Evolutionary conservation across 2,113 vertebrate species (phyloP).

Genomic region (Gallinago undulata): DNA sequence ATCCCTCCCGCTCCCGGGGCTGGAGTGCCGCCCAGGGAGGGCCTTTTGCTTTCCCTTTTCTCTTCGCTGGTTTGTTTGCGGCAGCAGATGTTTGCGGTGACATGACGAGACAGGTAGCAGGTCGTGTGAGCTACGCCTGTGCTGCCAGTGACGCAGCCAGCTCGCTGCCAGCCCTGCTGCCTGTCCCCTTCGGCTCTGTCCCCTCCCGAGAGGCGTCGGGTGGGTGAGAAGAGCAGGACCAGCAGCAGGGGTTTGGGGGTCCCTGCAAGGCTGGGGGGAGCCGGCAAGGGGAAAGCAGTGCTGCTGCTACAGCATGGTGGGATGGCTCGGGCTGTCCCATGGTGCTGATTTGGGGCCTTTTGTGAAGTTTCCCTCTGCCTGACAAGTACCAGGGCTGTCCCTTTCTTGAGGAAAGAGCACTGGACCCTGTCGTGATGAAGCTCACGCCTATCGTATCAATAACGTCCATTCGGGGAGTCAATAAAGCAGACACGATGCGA

Average conservation of each 20-base stretch:
- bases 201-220: accelerated
- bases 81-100: constrained; percentile 12
- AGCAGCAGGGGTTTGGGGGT: neutral
- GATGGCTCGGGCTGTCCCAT: neutral
- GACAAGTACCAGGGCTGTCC: neutral
- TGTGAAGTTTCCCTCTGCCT: neutral
- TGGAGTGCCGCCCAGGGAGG: neutral
- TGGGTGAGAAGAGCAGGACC: neutral
- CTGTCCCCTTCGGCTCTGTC: neutral
- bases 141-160: neutral
- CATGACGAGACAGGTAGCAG: constrained; percentile 55
- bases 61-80: neutral
- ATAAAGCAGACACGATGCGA: neutral
- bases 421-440: accelerated
- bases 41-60: neutral
- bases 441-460: accelerated
- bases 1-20: neutral
- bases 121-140: neutral
- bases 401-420: accelerated
- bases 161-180: neutral
- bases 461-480: neutral
- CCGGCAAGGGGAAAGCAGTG: neutral
- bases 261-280: neutral
- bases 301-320: accelerated
- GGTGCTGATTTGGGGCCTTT: neutral